phyloP scores from a whole-genome alignment of 2,888 invertebrate species.

The Drosophila kambysellisi region DNA sequence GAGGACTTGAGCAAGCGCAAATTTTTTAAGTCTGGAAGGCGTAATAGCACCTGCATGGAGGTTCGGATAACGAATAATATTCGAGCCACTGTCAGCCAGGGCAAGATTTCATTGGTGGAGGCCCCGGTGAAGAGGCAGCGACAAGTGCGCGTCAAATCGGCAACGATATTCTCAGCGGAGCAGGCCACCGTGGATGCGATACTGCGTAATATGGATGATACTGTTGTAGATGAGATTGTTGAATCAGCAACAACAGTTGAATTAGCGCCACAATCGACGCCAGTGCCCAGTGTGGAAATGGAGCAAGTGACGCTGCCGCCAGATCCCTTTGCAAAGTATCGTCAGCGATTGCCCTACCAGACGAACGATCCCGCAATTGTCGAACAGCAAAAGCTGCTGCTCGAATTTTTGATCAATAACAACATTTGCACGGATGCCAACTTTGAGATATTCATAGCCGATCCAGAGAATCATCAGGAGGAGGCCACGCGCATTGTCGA shows the following conservation, averaged over 20 bases:
- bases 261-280: neutral
- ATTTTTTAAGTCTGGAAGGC: constrained; percentile 82
- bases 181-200: constrained; percentile 84
- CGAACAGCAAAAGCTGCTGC: constrained; percentile 81
- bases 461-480: constrained; percentile 83
- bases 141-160: constrained; percentile 58
- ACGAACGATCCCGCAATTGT: constrained; percentile 80
- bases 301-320: constrained; percentile 8
- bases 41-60: constrained; percentile 77
- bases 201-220: constrained; percentile 80
- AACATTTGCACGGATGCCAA: constrained; percentile 84
- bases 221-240: constrained; percentile 68
- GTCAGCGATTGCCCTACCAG: constrained; percentile 80
- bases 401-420: constrained; percentile 83
- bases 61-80: constrained; percentile 82
- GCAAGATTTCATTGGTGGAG: constrained; percentile 76
- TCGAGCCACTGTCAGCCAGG: constrained; percentile 79
- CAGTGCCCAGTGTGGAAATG: neutral
- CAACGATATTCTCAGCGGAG: constrained; percentile 80
- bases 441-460: constrained; percentile 83
- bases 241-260: constrained; percentile 33
- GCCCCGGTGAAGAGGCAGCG: constrained; percentile 47
- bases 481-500: constrained; percentile 83
- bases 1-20: constrained; percentile 67
- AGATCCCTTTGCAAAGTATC: constrained; percentile 69